Evolutionary conservation across 2,113 vertebrate species (phyloP), one percentile per base, ranked within the genome.

Genomic region (Oncorhynchus masou): DNA sequence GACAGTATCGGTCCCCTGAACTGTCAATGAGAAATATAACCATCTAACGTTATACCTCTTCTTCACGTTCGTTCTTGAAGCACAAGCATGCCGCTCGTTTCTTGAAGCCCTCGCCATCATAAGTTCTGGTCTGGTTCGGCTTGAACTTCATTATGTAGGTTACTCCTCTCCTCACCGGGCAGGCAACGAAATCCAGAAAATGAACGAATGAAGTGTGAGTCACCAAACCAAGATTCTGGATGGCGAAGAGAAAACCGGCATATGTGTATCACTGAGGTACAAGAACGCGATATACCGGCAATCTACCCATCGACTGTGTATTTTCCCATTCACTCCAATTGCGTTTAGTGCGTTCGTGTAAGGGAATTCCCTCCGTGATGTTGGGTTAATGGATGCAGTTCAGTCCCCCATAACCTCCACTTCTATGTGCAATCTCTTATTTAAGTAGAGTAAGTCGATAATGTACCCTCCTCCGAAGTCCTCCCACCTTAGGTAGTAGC

Each of bases 71-170:
- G 86, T 94, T 98, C 89, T 96, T 96, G 90, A 99, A 97, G 87
- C 97, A 99, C 88, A 99, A 90, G 82, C 97, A 98, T 68, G 97
- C 97, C 69, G 97, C 97, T 82, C 97, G 94, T 88, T 96, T 97
- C 94, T 96, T 98, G 92, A 96, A 99, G 79, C 97, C 96, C 66
- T 99, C 97, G 79, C 95, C 95, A 82, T 99, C 97, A 90, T 98
- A 99, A 68, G 97, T 99, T 88, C 97, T 95, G 81, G 96, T 98
- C 95, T 99, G 97, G 92, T 97, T 98, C 84, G 95, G 96, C 92
- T 99, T 99, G 84, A 98, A 95, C 94, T 98, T 98, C 97, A 98
- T 99, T 91, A 88, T 95, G 74, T 72, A 76, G 9, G 39, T 45
- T 45, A 45, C 39, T 45, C 9, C 39, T 45, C 79, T 70, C 4